phyloP scores from a whole-genome alignment of 2,113 vertebrate species.

The Odobenus rosmarus region DNA sequence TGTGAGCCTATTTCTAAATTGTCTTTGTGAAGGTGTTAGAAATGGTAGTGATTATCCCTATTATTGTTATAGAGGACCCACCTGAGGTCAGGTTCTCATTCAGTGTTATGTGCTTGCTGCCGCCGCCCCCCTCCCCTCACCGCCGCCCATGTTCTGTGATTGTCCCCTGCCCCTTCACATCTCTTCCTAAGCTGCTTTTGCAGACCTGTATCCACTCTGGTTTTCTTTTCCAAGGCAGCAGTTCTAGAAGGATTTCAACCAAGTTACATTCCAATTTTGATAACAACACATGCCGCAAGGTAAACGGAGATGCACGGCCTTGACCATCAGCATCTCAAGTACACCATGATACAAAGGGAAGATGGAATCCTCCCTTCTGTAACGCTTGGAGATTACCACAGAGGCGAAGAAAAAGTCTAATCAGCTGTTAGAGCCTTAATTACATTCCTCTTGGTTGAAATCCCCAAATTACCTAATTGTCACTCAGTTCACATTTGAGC shows the following conservation, averaged over 20 bases:
- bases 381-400: neutral
- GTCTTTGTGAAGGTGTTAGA: slow-evolving; percentile 2
- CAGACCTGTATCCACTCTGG: neutral
- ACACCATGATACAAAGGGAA: neutral
- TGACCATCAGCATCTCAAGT: neutral
- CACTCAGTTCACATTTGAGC: neutral
- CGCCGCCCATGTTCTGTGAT: accelerated
- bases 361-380: neutral
- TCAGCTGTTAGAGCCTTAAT: slow-evolving; percentile 63
- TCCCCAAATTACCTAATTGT: slow-evolving; percentile 38
- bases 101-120: neutral
- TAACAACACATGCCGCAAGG: neutral
- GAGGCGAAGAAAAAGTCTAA: slow-evolving; percentile 19
- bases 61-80: neutral
- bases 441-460: slow-evolving; percentile 62
- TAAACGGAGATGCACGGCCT: neutral
- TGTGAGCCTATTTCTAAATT: slow-evolving; percentile 45
- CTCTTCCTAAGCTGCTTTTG: neutral
- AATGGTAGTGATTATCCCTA: neutral
- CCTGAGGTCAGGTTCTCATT: neutral
- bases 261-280: neutral
- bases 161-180: neutral
- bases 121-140: accelerated
- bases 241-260: neutral
- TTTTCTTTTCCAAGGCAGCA: neutral